Percentiles rank a stretch among this genome's conserved stretches.
phyloP scores from a whole-genome alignment of 2,797 vertebrate genomes.

The Chelon auratus region DNA sequence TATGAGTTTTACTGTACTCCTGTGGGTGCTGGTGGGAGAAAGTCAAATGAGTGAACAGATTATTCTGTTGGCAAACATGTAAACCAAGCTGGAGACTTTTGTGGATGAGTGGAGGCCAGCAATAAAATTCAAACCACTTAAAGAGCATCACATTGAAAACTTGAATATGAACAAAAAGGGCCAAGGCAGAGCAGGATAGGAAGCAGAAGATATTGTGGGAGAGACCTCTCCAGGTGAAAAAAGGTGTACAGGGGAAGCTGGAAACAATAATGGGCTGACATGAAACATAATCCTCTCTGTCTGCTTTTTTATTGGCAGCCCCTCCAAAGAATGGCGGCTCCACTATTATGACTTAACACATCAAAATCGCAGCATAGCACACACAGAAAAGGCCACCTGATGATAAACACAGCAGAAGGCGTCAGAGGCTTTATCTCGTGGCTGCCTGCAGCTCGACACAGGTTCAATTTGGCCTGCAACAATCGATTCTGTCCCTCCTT shows the following conservation, averaged over 20 bases:
- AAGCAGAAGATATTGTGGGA: constrained; percentile 40
- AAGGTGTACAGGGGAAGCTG: constrained; percentile 64
- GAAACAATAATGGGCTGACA: constrained; percentile 81
- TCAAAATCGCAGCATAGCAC: constrained; percentile 86
- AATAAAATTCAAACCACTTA: constrained; percentile 20
- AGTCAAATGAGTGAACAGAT: constrained; percentile 2
- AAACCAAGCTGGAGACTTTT: not conserved
- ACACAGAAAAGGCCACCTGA: constrained; percentile 88
- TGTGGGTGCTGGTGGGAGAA: not conserved
- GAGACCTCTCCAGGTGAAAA: constrained; percentile 52
- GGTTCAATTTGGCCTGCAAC: constrained; percentile 86
- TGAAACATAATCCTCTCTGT: constrained; percentile 84
- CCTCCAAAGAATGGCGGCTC: constrained; percentile 82
- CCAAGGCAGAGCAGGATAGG: constrained; percentile 26
- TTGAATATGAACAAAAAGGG: constrained; percentile 36
- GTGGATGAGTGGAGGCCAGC: not conserved
- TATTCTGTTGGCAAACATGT: not conserved
- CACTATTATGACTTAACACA: constrained; percentile 89
- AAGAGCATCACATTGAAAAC: constrained; percentile 17
- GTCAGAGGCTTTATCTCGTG: constrained; percentile 81
- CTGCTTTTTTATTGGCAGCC: constrained; percentile 85
- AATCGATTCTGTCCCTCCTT: constrained; percentile 85
- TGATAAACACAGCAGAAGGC: constrained; percentile 86
- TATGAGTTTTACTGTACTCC: not conserved
- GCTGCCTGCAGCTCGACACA: constrained; percentile 81